phyloP scores from a whole-genome alignment of 2,888 invertebrate genomes.

The Lasius platythorax region DNA sequence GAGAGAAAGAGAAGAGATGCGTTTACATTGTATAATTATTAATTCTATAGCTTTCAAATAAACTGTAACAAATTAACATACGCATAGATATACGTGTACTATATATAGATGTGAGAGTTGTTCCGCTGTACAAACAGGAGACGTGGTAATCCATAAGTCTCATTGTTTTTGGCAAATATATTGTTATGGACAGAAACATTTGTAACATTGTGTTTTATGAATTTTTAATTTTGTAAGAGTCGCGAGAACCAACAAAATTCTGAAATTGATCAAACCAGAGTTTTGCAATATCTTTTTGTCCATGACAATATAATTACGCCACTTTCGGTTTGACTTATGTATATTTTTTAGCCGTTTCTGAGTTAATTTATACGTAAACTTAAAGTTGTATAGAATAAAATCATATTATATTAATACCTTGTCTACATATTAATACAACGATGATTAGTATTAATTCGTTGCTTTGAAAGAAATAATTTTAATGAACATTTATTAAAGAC shows the following conservation, averaged over 20 bases:
- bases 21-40: conserved; percentile 34
- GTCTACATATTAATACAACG: conserved; percentile 10
- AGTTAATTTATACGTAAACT: conserved; percentile 22
- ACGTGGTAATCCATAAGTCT: not conserved
- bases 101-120: conserved; percentile 17
- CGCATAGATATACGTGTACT: conserved; percentile 1
- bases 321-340: conserved; percentile 4
- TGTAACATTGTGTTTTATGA: not conserved
- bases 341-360: not conserved
- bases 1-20: not conserved
- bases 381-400: conserved; percentile 1
- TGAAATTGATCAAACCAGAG: not conserved
- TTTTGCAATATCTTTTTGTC: not conserved
- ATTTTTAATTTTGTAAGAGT: not conserved
- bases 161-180: not conserved
- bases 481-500: not conserved
- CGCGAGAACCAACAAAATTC: not conserved
- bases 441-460: conserved; percentile 2
- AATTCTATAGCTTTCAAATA: not conserved
- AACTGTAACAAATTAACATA: conserved; percentile 15
- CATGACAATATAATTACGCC: not conserved
- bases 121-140: conserved; percentile 4
- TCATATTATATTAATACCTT: not conserved
- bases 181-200: not conserved
- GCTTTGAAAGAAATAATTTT: conserved; percentile 2